Percentiles rank a stretch among this genome's conserved stretches.
Conservation (phyloP, 2,113 vertebrate genomes). For the Diadophis punctatus region DNA sequence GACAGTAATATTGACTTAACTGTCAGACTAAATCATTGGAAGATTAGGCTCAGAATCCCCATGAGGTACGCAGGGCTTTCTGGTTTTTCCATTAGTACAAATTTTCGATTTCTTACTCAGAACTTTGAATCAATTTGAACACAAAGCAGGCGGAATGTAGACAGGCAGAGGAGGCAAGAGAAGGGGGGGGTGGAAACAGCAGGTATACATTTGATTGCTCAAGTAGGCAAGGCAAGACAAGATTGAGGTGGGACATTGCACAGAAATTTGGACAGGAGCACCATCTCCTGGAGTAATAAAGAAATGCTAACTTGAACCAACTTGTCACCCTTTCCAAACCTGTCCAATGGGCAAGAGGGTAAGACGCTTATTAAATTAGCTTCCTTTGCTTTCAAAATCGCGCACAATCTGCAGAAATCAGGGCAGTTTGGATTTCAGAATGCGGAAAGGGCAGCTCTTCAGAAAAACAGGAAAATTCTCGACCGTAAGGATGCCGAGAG, state of each 20-base stretch:
- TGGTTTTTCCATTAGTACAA: not conserved
- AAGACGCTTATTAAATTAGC: not conserved
- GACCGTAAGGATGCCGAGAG: not conserved
- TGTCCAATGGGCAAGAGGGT: not conserved
- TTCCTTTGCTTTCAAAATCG: not conserved
- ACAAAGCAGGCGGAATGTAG: not conserved
- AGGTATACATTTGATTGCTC: not conserved
- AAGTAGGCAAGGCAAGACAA: not conserved
- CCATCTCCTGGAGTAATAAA: conserved; percentile 28
- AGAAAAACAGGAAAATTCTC: not conserved
- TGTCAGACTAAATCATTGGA: not conserved
- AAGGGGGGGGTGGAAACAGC: no score
- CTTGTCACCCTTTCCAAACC: not conserved
- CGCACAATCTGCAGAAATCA: not conserved
- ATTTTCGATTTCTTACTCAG: not conserved
- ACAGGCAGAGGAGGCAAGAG: not conserved
- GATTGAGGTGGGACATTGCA: not conserved
- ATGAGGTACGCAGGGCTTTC: not conserved
- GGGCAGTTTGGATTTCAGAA: not conserved
- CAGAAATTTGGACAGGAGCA: not conserved
- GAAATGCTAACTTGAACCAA: not conserved
- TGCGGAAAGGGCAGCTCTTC: not conserved
- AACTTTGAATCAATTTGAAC: not conserved
- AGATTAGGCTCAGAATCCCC: not conserved
- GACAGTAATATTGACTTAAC: not conserved